Conservation (phyloP, 2,888 invertebrate genomes). For the Tetranychus piercei region DNA sequence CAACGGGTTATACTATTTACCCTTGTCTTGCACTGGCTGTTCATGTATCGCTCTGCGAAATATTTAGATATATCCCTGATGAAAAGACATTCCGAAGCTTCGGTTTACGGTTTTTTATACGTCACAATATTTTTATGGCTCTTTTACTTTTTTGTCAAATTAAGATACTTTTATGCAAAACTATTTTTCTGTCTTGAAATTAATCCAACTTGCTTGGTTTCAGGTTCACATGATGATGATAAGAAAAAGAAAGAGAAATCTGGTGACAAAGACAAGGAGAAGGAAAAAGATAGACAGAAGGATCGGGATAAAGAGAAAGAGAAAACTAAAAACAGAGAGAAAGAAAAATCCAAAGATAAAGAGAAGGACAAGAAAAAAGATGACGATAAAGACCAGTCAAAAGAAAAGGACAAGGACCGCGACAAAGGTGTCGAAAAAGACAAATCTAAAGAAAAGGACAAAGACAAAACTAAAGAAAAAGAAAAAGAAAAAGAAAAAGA, state of each 20-base stretch:
- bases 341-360: conserved; percentile 17
- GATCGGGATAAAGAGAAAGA: conserved; percentile 23
- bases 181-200: background rate
- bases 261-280: conserved; percentile 28
- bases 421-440: conserved; percentile 16
- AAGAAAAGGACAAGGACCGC: conserved; percentile 18
- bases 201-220: background rate
- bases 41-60: too few species aligned
- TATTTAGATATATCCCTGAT: too few species aligned
- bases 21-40: too few species aligned
- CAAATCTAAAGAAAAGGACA: background rate
- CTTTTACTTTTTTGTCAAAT: background rate
- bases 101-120: background rate
- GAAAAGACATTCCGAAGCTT: too few species aligned
- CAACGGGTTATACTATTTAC: background rate
- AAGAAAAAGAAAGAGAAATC: conserved; percentile 29
- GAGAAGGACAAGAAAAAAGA: background rate
- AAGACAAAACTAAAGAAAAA: background rate
- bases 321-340: conserved; percentile 26
- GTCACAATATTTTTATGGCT: too few species aligned
- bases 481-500: background rate
- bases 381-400: background rate
- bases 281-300: conserved; percentile 19
- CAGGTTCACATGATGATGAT: background rate
- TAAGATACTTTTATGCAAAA: background rate